phyloP scores from a whole-genome alignment of 2,888 invertebrate genomes.

The Cephalotes varians region DNA sequence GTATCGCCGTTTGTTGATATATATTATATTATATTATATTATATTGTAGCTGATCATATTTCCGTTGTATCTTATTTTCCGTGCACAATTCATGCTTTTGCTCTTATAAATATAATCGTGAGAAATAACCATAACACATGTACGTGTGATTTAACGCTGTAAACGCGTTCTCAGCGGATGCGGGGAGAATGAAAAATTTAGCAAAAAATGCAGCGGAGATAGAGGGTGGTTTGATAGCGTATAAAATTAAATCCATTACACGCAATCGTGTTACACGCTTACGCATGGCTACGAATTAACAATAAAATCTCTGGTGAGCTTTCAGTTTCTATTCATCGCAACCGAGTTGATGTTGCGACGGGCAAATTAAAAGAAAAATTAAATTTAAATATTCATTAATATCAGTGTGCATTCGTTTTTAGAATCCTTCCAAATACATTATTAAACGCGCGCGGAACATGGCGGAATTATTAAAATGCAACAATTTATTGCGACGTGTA shows the following conservation, averaged over 20 bases:
- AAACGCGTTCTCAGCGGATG: constrained; percentile 18
- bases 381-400: constrained; percentile 67
- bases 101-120: neutral
- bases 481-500: constrained; percentile 19
- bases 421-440: constrained; percentile 58
- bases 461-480: constrained; percentile 33
- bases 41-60: neutral
- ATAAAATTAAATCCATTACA: constrained; percentile 62
- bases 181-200: constrained; percentile 55
- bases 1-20: neutral
- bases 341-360: neutral
- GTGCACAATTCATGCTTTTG: neutral
- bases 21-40: no score
- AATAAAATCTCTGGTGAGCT: constrained; percentile 56
- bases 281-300: constrained; percentile 62
- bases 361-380: constrained; percentile 60
- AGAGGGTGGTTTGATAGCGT: constrained; percentile 52
- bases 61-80: constrained; percentile 12
- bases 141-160: constrained; percentile 16
- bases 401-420: constrained; percentile 12
- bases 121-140: neutral
- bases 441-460: constrained; percentile 31
- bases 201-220: constrained; percentile 60
- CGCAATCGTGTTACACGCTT: constrained; percentile 22
- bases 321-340: constrained; percentile 11